Evolutionary conservation across 2,888 invertebrate species (phyloP).

Genomic region (Melikaiella ostensackeni): DNA sequence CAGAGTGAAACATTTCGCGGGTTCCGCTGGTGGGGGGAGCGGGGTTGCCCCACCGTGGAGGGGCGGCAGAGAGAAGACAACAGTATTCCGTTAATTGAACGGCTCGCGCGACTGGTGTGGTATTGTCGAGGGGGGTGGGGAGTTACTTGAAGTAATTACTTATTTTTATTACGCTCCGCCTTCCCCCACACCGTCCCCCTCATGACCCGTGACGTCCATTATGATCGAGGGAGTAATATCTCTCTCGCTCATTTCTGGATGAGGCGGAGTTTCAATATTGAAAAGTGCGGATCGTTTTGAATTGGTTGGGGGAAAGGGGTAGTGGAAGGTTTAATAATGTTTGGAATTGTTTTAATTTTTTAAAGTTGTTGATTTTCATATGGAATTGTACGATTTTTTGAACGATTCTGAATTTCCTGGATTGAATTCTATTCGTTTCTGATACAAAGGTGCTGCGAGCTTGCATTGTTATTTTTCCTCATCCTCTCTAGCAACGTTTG

Average conservation of each 20-base stretch:
- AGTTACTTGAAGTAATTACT: slow-evolving; percentile 76
- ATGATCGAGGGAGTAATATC: slow-evolving; percentile 29
- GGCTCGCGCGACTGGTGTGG: slow-evolving; percentile 64
- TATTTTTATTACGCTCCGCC: slow-evolving; percentile 76
- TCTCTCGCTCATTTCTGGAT: slow-evolving; percentile 24
- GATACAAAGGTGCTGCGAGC: neutral
- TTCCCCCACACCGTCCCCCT: slow-evolving; percentile 52
- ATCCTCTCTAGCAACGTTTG: too few relatives aligned
- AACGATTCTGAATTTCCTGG: neutral
- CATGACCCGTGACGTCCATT: slow-evolving; percentile 25
- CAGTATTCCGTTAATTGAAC: slow-evolving; percentile 75
- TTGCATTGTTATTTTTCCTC: neutral
- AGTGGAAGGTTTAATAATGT: too few relatives aligned
- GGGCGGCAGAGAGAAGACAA: slow-evolving; percentile 68
- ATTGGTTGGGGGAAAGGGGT: neutral
- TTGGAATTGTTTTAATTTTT: too few relatives aligned
- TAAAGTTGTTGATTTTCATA: too few relatives aligned
- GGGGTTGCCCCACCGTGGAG: slow-evolving; percentile 48
- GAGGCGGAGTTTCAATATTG: slow-evolving; percentile 4
- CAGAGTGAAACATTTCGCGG: slow-evolving; percentile 74
- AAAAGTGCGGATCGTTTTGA: neutral
- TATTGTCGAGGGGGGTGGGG: slow-evolving; percentile 59
- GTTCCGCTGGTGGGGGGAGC: slow-evolving; percentile 66
- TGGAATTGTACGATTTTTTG: too few relatives aligned
- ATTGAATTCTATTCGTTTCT: neutral